Conservation (phyloP, 2,797 vertebrate species). For the Lerista edwardsae region DNA sequence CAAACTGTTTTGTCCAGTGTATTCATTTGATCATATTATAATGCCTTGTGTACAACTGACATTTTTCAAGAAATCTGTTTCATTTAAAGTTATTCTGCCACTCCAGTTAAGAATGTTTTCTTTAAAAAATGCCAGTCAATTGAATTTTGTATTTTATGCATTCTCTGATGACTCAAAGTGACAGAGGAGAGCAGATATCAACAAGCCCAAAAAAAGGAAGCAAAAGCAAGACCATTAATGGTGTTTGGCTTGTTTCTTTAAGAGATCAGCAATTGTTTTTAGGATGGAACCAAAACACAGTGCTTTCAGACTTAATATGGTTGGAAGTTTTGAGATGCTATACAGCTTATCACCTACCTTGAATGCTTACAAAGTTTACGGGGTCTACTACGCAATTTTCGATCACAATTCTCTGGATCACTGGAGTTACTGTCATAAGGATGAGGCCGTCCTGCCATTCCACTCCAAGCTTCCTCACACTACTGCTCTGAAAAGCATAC, state of each 20-base stretch:
- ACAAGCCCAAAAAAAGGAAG: conserved; percentile 55
- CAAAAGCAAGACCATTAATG: conserved; percentile 27
- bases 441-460: conserved; percentile 91
- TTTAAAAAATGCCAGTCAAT: background rate
- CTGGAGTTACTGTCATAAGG: conserved; percentile 97
- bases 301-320: conserved; percentile 56
- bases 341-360: conserved; percentile 82
- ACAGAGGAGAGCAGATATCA: conserved; percentile 44
- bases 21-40: background rate
- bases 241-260: background rate
- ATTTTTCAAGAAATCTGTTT: background rate
- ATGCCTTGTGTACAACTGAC: background rate
- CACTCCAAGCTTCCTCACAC: conserved; percentile 84
- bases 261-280: conserved; percentile 32
- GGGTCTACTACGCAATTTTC: conserved; percentile 87
- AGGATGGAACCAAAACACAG: conserved; percentile 71
- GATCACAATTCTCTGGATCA: conserved; percentile 92
- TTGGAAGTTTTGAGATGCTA: conserved; percentile 66
- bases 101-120: background rate
- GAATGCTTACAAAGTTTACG: conserved; percentile 90
- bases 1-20: background rate
- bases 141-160: background rate
- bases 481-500: conserved; percentile 82
- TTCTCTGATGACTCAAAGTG: background rate
- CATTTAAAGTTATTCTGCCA: background rate